phyloP scores from a whole-genome alignment of 1,140 invertebrate genomes.

The Apocrypta bakeri region DNA sequence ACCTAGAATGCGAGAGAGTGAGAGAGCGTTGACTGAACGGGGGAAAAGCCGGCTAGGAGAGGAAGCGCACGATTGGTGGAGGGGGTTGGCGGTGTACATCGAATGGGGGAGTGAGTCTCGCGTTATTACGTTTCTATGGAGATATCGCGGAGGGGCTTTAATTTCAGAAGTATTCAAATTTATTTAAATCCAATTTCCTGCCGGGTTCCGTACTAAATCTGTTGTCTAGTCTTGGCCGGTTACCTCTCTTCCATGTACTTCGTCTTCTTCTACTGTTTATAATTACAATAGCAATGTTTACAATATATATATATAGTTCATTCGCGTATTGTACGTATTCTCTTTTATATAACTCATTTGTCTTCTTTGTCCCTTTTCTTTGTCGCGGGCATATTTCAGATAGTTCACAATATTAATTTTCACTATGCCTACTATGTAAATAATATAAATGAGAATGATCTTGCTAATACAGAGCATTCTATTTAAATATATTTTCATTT shows the following conservation, averaged over 20 bases:
- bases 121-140: slow-evolving; percentile 71
- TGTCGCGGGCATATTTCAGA: too few species aligned
- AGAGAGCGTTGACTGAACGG: neutral
- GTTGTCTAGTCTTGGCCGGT: slow-evolving; percentile 55
- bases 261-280: neutral
- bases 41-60: slow-evolving; percentile 42
- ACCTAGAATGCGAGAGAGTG: neutral
- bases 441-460: too few species aligned
- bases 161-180: slow-evolving; percentile 74
- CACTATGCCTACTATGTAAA: too few species aligned
- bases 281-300: neutral
- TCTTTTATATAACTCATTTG: too few species aligned
- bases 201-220: slow-evolving; percentile 66
- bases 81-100: slow-evolving; percentile 36
- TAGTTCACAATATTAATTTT: too few species aligned
- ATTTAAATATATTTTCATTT: slow-evolving; percentile 9
- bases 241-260: slow-evolving; percentile 10
- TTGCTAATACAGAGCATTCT: too few species aligned
- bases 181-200: slow-evolving; percentile 72
- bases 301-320: neutral
- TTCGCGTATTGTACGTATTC: too few species aligned
- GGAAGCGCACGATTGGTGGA: slow-evolving; percentile 53
- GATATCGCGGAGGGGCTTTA: slow-evolving; percentile 70
- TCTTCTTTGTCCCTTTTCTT: too few species aligned
- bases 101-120: slow-evolving; percentile 53